These are phyloP conservation scores for Isurus oxyrinchus DNA, from an alignment of 2,113 vertebrate species.

Conservation along the genomic window DNA sequence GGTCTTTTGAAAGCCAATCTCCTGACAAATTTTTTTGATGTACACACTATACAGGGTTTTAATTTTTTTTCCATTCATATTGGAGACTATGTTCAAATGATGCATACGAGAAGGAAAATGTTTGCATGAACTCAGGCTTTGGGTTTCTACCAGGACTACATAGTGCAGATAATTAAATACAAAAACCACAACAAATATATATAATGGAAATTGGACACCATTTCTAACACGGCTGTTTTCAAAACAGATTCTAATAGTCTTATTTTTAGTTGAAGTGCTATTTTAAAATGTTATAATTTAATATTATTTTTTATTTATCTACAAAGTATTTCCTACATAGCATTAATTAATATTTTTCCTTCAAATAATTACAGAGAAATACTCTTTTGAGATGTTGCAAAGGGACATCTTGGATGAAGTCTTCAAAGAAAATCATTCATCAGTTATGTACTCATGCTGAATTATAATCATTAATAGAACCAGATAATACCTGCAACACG, in stretches of 20 bases:
- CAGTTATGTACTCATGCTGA: not conserved
- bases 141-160: not conserved
- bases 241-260: not conserved
- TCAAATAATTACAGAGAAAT: constrained; percentile 6
- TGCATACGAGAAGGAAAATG: not conserved
- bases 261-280: not conserved
- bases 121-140: not conserved
- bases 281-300: not conserved
- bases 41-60: not conserved
- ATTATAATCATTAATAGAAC: constrained; percentile 13
- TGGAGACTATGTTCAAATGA: not conserved
- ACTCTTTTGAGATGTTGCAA: not conserved
- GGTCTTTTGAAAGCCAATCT: not conserved
- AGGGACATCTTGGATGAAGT: not conserved
- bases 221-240: not conserved
- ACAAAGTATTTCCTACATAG: not conserved
- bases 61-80: not conserved
- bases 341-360: not conserved
- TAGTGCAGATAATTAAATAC: not conserved
- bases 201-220: not conserved
- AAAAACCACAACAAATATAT: not conserved
- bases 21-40: not conserved
- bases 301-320: not conserved
- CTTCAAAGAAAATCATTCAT: not conserved
- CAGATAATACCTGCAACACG: not conserved